Evolutionary conservation across 2,888 invertebrate genomes (phyloP).

Genomic region (Polietes domitor): DNA sequence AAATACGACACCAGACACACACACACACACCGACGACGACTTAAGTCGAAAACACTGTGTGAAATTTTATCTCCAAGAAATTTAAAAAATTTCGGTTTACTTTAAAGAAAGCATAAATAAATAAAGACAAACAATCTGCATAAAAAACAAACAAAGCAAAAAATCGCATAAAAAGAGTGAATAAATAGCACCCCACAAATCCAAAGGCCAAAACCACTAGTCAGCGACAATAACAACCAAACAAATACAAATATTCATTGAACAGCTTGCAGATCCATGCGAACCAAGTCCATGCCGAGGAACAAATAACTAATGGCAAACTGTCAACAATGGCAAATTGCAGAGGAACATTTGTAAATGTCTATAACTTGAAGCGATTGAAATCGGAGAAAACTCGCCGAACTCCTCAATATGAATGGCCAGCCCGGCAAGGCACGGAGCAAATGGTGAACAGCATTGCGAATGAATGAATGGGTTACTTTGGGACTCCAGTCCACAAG

Average conservation of each 20-base stretch:
- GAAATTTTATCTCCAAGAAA: not conserved
- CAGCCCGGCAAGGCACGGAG: not conserved
- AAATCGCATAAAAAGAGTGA: not conserved
- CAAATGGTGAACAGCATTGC: not conserved
- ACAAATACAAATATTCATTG: not conserved
- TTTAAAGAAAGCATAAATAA: not conserved
- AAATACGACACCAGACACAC: no score
- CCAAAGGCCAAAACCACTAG: not conserved
- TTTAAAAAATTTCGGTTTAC: slow-evolving; percentile 3
- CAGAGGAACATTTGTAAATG: slow-evolving; percentile 63
- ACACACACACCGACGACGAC: no score
- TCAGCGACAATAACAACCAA: not conserved
- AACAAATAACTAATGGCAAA: slow-evolving; percentile 61
- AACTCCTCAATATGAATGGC: slow-evolving; percentile 41
- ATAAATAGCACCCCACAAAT: not conserved
- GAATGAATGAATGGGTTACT: not conserved
- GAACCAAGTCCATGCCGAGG: slow-evolving; percentile 12
- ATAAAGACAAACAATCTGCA: slow-evolving; percentile 1
- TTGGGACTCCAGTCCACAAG: not conserved
- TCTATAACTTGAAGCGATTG: slow-evolving; percentile 61
- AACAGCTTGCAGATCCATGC: not conserved
- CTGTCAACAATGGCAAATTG: slow-evolving; percentile 64
- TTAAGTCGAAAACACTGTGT: not conserved
- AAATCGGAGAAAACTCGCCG: slow-evolving; percentile 61
- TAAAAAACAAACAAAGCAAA: not conserved